phyloP scores from a whole-genome alignment of 30 jellyfish, hydroid and myxozoan species.

The Aurelia coerulea region DNA sequence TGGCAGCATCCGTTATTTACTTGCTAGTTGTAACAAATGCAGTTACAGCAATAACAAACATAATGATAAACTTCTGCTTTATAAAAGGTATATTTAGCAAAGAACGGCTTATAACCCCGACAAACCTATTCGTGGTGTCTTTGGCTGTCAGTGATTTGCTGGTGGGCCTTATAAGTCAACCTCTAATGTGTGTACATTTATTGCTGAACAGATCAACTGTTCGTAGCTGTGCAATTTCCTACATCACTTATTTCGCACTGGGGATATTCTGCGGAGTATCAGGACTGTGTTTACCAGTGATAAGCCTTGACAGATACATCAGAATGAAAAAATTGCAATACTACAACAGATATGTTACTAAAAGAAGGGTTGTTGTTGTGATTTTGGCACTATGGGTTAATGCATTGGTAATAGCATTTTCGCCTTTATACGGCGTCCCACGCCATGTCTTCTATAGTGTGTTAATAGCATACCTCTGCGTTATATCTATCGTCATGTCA shows the following conservation, averaged over 20 bases:
- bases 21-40: too few species aligned
- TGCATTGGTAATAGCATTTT: constrained; percentile 35
- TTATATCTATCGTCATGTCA: constrained; percentile 28
- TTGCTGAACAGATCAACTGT: background rate
- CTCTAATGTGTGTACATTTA: constrained; percentile 43
- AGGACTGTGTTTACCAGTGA: constrained; percentile 59
- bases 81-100: too few species aligned
- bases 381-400: constrained; percentile 36
- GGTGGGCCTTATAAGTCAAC: constrained; percentile 61
- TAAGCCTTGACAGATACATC: constrained; percentile 62
- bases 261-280: constrained; percentile 63
- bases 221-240: background rate
- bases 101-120: background rate
- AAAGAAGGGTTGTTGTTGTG: constrained; percentile 36
- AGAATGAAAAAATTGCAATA: constrained; percentile 61
- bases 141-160: constrained; percentile 59
- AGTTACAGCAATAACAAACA: too few species aligned
- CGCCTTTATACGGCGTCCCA: constrained; percentile 55
- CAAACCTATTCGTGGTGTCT: constrained; percentile 52
- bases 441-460: constrained; percentile 21
- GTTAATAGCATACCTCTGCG: constrained; percentile 39
- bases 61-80: too few species aligned
- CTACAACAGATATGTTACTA: constrained; percentile 47
- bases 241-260: background rate
- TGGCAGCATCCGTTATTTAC: too few species aligned